Percentiles rank a stretch among this genome's conserved stretches.
Evolutionary conservation across 2,797 vertebrate genomes (phyloP).

Genomic region (Falco peregrinus): DNA sequence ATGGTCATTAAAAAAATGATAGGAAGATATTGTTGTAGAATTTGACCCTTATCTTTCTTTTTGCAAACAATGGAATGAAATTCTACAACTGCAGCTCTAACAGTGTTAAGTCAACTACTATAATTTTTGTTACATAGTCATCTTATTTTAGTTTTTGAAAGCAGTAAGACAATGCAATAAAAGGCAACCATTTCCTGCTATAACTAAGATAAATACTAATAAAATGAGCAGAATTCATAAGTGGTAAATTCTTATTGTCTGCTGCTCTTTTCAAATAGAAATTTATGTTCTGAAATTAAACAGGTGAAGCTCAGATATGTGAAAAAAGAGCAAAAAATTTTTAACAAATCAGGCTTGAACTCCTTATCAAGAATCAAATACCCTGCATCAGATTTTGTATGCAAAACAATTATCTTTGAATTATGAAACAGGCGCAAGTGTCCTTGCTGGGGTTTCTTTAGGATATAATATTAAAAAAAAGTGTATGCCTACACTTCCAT

Average conservation of each 20-base stretch:
- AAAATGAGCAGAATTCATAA: slow-evolving; percentile 18
- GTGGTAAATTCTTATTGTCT: not conserved
- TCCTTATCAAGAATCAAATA: not conserved
- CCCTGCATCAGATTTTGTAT: not conserved
- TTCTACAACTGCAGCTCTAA: not conserved
- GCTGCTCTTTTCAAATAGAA: not conserved
- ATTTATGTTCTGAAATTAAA: not conserved
- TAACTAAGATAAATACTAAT: not conserved
- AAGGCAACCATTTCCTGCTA: slow-evolving; percentile 8
- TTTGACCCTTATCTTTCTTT: not conserved
- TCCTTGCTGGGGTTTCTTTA: not conserved
- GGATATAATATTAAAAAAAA: not conserved
- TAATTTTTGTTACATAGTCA: not conserved
- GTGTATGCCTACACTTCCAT: not conserved
- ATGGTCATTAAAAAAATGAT: not conserved
- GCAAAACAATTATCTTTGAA: not conserved
- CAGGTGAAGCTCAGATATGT: not conserved
- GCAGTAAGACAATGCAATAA: not conserved
- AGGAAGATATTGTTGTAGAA: not conserved
- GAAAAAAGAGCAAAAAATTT: not conserved
- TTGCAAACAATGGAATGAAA: not conserved
- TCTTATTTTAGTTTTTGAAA: not conserved
- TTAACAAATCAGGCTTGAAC: not conserved
- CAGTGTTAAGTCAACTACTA: not conserved
- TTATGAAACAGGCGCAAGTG: not conserved